Evolutionary conservation across 2,797 vertebrate genomes (phyloP).

Genomic region (Liparis tanakae): DNA sequence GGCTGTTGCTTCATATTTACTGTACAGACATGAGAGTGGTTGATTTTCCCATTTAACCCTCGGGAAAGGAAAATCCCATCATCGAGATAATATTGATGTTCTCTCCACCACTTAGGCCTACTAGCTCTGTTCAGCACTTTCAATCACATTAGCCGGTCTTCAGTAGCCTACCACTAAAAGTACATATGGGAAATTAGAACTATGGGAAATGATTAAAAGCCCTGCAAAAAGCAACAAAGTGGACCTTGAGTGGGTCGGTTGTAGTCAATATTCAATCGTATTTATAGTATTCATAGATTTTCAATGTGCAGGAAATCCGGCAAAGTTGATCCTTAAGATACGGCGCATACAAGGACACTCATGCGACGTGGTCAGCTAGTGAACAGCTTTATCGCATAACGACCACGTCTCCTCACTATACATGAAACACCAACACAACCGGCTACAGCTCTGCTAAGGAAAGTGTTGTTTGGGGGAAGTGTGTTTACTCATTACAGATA

Average conservation of each 20-base stretch:
- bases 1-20: background rate
- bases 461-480: constrained; percentile 40
- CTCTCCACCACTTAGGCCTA: background rate
- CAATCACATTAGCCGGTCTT: background rate
- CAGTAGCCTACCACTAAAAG: background rate
- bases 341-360: constrained; percentile 19
- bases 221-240: background rate
- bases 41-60: background rate
- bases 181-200: background rate
- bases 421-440: constrained; percentile 41
- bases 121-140: background rate
- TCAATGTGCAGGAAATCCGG: background rate
- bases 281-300: background rate
- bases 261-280: background rate
- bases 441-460: constrained; percentile 32
- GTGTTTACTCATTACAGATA: constrained; percentile 68
- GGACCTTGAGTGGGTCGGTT: background rate
- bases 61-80: background rate
- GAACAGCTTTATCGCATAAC: constrained; percentile 31
- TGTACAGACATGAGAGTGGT: background rate
- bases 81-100: background rate
- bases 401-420: constrained; percentile 34
- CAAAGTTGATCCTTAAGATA: background rate
- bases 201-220: background rate
- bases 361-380: constrained; percentile 29